Base-by-base conservation (phyloP, 2,113 vertebrate genomes). In the Loxodonta africana region DNA sequence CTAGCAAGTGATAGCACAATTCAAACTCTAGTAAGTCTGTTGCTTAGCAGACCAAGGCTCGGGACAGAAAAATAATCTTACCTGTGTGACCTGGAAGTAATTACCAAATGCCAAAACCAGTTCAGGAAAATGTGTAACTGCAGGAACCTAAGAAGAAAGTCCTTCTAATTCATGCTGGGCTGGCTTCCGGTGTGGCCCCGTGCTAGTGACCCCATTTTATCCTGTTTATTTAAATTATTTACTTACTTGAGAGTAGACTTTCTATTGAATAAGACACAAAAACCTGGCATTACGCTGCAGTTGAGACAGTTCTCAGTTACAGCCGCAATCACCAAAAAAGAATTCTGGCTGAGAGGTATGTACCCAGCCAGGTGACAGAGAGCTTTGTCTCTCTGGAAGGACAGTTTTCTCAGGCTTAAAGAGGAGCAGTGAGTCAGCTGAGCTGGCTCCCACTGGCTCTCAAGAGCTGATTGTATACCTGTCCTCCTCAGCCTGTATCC, bases 171-270 rank as follows among this genome's bases (percentile, higher is more conserved):
- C 25, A 8, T 1, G 8, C 33, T 63, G 76, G 63, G 63, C 63
- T 94, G 71, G 57, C 18, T 95, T 76, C 86, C 95, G 46, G 37
- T 28, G 67, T 33, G 86, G 48, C n/a, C 41, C 30, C 74, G 74
- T 77, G 8, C n/a, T 30, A 80, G 46, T 82, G 37, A 30, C 69
- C 83, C 74, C 95, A 90, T 83, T 84, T 95, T 21, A 44, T 86
- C 90, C 76, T 87, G 85, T 84, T 96, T 89, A 41, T 87, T 85
- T 94, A 60, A 57, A 91, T 81, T 95, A 89, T 81, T 51, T 91
- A 81, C 87, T 57, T 63, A 82, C 26, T 28, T 0, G 10, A 92
- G 69, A 25, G 87, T 48, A 86, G 62, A 85, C 76, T 83, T 44
- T 44, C 62, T 28, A 57, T 46, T 51, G 44, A 90, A 65, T 60